Conservation (phyloP, 2,797 vertebrate species). For the Bovichtus variegatus region DNA sequence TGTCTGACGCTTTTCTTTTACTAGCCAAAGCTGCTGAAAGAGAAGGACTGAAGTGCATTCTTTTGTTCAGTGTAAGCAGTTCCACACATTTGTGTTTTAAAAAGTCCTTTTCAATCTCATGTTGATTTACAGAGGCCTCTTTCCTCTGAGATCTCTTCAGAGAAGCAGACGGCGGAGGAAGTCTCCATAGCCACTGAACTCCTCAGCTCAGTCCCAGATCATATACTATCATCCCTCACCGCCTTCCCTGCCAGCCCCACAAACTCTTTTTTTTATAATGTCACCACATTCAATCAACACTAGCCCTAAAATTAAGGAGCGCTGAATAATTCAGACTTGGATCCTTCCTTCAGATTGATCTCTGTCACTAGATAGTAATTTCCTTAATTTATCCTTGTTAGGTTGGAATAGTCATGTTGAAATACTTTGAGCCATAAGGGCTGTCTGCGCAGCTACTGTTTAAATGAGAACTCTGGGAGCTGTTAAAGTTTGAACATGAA, state of each 20-base stretch:
- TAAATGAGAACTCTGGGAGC: constrained; percentile 77
- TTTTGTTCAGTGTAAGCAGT: constrained; percentile 73
- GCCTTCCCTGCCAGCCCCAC: constrained; percentile 54
- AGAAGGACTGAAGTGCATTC: constrained; percentile 36
- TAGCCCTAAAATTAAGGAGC: constrained; percentile 72
- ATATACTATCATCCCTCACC: constrained; percentile 62
- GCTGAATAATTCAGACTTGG: constrained; percentile 73
- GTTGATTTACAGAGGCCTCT: constrained; percentile 76
- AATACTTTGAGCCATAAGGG: constrained; percentile 83
- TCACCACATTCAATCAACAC: constrained; percentile 81
- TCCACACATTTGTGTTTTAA: constrained; percentile 82
- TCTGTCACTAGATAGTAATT: constrained; percentile 83
- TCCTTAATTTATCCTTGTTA: constrained; percentile 83
- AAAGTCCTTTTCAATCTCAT: constrained; percentile 70
- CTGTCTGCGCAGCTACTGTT: constrained; percentile 81
- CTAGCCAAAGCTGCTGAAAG: constrained; percentile 71
- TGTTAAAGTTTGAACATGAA: constrained; percentile 75
- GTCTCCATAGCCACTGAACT: constrained; percentile 58
- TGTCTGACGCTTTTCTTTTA: constrained; percentile 61
- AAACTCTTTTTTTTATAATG: constrained; percentile 61
- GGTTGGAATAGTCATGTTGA: constrained; percentile 80
- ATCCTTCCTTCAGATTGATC: constrained; percentile 69
- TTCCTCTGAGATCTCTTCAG: constrained; percentile 54
- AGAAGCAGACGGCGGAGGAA: constrained; percentile 71
- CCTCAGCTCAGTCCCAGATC: constrained; percentile 56